Evolutionary conservation across 2,888 invertebrate species (phyloP).

Genomic region (Stenchaetothrips biformis): DNA sequence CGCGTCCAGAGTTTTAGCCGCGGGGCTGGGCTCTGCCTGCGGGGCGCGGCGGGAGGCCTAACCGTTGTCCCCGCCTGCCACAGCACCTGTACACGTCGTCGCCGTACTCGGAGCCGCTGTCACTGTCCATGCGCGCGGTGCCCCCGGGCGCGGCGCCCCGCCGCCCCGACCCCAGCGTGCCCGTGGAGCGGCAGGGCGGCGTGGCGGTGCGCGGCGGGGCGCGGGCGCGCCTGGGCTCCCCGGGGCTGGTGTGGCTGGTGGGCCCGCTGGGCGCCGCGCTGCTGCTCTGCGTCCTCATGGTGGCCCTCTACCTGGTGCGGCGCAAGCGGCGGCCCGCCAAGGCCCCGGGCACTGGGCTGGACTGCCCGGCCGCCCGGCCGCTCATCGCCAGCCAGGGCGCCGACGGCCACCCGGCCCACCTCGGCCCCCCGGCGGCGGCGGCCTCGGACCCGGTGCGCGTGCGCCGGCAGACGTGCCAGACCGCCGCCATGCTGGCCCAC

Average conservation of each 20-base stretch:
- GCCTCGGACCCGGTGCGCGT: conserved; percentile 95
- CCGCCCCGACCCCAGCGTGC: conserved; percentile 76
- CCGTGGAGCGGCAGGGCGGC: conserved; percentile 49
- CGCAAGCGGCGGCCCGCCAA: conserved; percentile 80
- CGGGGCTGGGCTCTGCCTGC: too few relatives aligned
- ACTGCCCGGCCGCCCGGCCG: conserved; percentile 7
- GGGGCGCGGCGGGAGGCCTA: too few relatives aligned
- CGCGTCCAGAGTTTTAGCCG: too few relatives aligned
- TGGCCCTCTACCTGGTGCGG: conserved; percentile 66
- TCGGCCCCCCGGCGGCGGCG: conserved; percentile 80
- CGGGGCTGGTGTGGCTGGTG: conserved; percentile 86
- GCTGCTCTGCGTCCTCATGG: conserved; percentile 75
- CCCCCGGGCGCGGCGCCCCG: conserved; percentile 81
- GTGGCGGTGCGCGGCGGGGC: conserved; percentile 66
- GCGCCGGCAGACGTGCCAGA: conserved; percentile 92
- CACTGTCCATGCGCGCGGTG: conserved; percentile 84
- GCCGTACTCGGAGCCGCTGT: conserved; percentile 84
- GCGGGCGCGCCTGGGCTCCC: conserved; percentile 64
- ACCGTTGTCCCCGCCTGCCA: conserved; percentile 31
- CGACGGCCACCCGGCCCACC: conserved; percentile 77
- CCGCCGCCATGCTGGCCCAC: conserved; percentile 94
- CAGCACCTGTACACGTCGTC: conserved; percentile 86
- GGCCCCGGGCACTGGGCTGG: conserved; percentile 67
- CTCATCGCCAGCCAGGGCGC: conserved; percentile 41
- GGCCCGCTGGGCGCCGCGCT: conserved; percentile 87